Evolutionary conservation across 2,797 vertebrate species (phyloP), one percentile per base, ranked within the genome.

Genomic region (Cottoperca gobio): DNA sequence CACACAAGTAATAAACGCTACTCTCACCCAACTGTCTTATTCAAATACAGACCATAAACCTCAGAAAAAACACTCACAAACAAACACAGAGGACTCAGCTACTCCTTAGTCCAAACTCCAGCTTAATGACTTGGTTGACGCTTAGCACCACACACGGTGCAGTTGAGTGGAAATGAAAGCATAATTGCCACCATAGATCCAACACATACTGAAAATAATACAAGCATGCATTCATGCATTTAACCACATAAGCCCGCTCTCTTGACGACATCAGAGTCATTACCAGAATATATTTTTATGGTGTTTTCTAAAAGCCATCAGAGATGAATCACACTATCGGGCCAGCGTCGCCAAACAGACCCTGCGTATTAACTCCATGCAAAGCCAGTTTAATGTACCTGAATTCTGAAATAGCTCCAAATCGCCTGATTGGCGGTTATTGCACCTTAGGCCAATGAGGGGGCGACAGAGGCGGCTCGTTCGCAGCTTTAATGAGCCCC

Each of bases 381-480:
- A 88, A 86, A 88, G 86, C 88, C 86, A 80, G 83, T 89, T 93
- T 94, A 92, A 93, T 93, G 91, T 91, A 93, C 92, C 91, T 92
- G 88, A 84, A 83, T 91, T 87, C 76, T 85, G 85, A 93, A 93
- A 93, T 75, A 76, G 83, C 90, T 92, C 91, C 89, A 92, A 91
- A 90, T 91, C 76, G 79, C 85, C 85, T 89, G 85, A 92, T 93
- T 93, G 90, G 89, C 78, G 76, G 86, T 93, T 96, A 96, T 96
- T 95, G 92, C 95, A 93, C 90, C 91, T 91, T 90, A 90, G 94
- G 93, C 95, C 95, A 95, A 95, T 95, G 94, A 93, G 94, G 95
- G 73, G 53, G 81, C 70, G 54, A 85, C 82, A 79, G 83, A 91
- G 84, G 87, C 66, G 70, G 78, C 82, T 87, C 80, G 26, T 84